A percentile compares a stretch with the other conserved stretches of the same genome.
phyloP scores from a whole-genome alignment of 2,888 invertebrate species.

The Arenicola marina region DNA sequence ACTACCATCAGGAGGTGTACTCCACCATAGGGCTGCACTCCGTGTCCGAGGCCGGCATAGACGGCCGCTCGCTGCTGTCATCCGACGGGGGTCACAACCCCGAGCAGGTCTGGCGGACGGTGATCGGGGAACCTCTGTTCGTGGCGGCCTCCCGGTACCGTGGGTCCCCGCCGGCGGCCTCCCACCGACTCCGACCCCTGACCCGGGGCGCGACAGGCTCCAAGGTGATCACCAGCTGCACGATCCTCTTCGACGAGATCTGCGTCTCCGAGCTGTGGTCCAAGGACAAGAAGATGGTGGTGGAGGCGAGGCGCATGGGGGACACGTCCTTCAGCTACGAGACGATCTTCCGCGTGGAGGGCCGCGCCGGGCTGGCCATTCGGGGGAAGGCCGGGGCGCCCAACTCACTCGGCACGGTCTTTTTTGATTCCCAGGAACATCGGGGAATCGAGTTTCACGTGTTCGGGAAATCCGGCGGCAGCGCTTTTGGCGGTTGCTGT shows the following conservation, averaged over 20 bases:
- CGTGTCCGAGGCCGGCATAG: too few relatives aligned
- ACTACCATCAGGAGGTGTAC: slow-evolving; percentile 14
- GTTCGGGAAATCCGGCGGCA: slow-evolving; percentile 8
- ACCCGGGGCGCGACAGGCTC: not conserved
- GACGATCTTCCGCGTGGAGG: slow-evolving; percentile 10
- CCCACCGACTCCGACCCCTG: not conserved
- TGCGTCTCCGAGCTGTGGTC: slow-evolving; percentile 23
- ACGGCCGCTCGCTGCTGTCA: too few relatives aligned
- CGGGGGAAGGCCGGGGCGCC: too few relatives aligned
- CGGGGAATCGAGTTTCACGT: slow-evolving; percentile 27
- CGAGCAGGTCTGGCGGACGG: slow-evolving; percentile 12
- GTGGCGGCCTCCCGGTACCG: slow-evolving; percentile 16
- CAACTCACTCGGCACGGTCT: slow-evolving; percentile 6
- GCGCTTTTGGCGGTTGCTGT: slow-evolving; percentile 10
- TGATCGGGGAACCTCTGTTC: slow-evolving; percentile 16
- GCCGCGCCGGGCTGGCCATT: too few relatives aligned
- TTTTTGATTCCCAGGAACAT: slow-evolving; percentile 21
- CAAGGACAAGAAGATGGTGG: slow-evolving; percentile 19
- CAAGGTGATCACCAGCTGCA: slow-evolving; percentile 14
- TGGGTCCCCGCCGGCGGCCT: slow-evolving; percentile 2
- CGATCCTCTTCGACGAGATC: slow-evolving; percentile 18
- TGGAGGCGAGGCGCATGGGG: slow-evolving; percentile 24
- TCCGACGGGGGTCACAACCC: too few relatives aligned
- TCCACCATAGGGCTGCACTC: slow-evolving; percentile 1
- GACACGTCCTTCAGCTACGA: slow-evolving; percentile 16